phyloP scores from a whole-genome alignment of 2,888 invertebrate genomes.

The Lordiphosa andalusiaca region DNA sequence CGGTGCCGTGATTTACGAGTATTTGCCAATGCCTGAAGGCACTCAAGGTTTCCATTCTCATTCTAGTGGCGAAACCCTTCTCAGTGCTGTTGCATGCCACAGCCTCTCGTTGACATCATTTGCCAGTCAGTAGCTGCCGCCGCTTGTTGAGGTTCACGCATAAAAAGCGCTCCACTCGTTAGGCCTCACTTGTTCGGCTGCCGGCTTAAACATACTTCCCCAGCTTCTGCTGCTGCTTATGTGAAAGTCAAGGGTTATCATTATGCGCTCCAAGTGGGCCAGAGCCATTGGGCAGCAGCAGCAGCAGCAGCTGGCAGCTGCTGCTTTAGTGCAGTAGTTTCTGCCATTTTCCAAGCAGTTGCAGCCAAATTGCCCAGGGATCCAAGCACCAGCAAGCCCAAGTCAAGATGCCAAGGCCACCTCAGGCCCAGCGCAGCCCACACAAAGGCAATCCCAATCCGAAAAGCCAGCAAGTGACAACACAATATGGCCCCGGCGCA shows the following conservation, averaged over 20 bases:
- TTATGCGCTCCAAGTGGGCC: constrained; percentile 55
- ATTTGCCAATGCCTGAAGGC: constrained; percentile 55
- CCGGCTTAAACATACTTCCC: constrained; percentile 6
- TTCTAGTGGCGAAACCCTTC: neutral
- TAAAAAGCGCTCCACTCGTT: constrained; percentile 66
- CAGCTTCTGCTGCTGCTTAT: constrained; percentile 33
- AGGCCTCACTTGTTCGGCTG: constrained; percentile 63
- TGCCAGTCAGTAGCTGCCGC: constrained; percentile 50
- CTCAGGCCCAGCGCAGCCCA: constrained; percentile 18
- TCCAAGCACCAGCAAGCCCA: constrained; percentile 32
- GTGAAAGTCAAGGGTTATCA: constrained; percentile 71
- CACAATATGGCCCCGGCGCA: constrained; percentile 45
- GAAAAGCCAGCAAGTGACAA: constrained; percentile 48
- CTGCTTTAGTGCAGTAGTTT: constrained; percentile 4
- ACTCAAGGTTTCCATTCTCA: constrained; percentile 36
- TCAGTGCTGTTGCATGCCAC: constrained; percentile 39
- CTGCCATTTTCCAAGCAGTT: constrained; percentile 63
- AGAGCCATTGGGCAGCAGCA: constrained; percentile 8
- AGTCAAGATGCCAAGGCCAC: constrained; percentile 51
- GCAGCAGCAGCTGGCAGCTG: constrained; percentile 6
- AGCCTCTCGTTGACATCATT: constrained; percentile 69
- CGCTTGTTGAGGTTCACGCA: constrained; percentile 57
- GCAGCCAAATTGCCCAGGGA: constrained; percentile 56
- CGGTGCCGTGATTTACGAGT: constrained; percentile 54
- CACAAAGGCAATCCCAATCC: constrained; percentile 25